phyloP scores from a whole-genome alignment of 2,797 vertebrate genomes.

The Anas bernieri region DNA sequence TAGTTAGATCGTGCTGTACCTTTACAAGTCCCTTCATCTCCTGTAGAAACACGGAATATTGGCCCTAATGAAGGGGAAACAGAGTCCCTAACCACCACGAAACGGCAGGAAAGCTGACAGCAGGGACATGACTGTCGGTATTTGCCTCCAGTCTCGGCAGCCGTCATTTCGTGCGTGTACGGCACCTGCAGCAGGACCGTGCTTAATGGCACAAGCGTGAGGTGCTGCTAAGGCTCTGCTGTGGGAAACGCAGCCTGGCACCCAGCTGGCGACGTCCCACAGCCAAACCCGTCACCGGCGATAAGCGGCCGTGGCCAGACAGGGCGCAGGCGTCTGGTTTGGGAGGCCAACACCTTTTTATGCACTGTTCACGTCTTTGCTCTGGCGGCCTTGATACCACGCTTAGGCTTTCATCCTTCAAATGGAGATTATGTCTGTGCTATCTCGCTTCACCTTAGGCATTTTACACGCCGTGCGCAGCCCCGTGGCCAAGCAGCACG shows the following conservation, averaged over 20 bases:
- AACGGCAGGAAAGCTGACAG: not conserved
- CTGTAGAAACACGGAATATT: not conserved
- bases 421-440: not conserved
- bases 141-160: not conserved
- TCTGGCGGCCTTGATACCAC: not conserved
- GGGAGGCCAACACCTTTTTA: not conserved
- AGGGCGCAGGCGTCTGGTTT: not conserved
- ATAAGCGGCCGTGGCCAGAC: not conserved
- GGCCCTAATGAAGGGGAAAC: not conserved
- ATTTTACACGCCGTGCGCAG: not conserved
- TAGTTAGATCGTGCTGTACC: not conserved
- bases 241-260: not conserved
- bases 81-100: not conserved
- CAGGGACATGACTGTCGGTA: fast-evolving
- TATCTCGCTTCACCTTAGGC: not conserved
- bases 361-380: not conserved
- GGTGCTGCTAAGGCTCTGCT: not conserved
- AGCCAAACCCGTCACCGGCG: not conserved
- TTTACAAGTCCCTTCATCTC: not conserved
- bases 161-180: not conserved
- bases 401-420: not conserved
- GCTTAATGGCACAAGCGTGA: not conserved
- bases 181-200: not conserved
- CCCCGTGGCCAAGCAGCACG: not conserved
- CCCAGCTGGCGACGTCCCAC: not conserved